Percentiles rank a stretch among this genome's conserved stretches.
phyloP scores from a whole-genome alignment of 37 sponge, comb jelly and placozoan genomes.

The Ephydatia muelleri region DNA sequence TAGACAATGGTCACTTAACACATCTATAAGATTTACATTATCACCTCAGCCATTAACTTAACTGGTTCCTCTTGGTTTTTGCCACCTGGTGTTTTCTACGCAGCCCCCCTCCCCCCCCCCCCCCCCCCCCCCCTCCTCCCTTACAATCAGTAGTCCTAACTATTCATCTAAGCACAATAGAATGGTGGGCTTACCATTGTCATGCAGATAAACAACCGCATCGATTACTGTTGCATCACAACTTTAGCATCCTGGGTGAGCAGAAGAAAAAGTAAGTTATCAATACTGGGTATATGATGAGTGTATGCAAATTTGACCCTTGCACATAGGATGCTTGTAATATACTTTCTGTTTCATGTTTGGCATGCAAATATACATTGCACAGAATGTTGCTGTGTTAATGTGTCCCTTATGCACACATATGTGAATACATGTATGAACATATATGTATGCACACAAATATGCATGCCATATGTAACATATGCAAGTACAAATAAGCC shows the following conservation, averaged over 20 bases:
- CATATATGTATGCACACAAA: constrained; percentile 9
- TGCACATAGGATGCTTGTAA: not conserved
- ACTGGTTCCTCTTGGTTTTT: not conserved
- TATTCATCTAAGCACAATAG: not conserved
- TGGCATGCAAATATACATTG: not conserved
- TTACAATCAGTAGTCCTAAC: too few species aligned
- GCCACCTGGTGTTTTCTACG: not conserved
- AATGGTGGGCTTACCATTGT: constrained; percentile 57
- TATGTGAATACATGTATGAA: constrained; percentile 14
- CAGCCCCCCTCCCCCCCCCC: too few species aligned
- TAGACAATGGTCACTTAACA: not conserved
- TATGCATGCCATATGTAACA: not conserved
- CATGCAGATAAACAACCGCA: constrained; percentile 88
- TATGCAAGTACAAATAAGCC: not conserved
- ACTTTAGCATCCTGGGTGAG: constrained; percentile 57
- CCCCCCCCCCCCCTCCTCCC: not conserved
- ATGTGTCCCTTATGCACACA: not conserved
- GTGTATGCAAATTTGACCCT: too few species aligned
- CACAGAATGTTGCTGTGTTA: not conserved
- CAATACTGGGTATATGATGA: not conserved
- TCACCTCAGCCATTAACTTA: not conserved
- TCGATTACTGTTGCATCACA: constrained; percentile 66
- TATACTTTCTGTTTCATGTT: not conserved
- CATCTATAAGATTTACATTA: not conserved
- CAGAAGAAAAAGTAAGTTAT: not conserved